These are phyloP conservation scores for Siniperca knerii DNA, from an alignment of 2,113 vertebrate genomes.

Conservation along the genomic window DNA sequence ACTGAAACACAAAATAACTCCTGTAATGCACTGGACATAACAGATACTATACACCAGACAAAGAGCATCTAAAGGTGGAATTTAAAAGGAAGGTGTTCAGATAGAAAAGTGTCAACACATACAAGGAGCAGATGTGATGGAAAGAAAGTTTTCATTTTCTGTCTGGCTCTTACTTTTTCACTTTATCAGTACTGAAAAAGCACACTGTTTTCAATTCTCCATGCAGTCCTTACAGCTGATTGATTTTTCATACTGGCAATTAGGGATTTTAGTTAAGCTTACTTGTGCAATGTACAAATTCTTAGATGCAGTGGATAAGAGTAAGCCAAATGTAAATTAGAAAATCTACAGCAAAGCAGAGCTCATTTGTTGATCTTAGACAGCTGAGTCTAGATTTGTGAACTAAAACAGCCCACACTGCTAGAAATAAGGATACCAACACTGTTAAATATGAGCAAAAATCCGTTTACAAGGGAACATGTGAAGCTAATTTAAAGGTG, in stretches of 20 bases:
- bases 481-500: background rate
- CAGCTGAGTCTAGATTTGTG: constrained; percentile 10
- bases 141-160: background rate
- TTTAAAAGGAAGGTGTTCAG: background rate
- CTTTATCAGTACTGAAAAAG: background rate
- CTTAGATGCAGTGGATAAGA: constrained; percentile 3
- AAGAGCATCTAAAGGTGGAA: background rate
- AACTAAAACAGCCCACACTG: constrained; percentile 1
- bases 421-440: background rate
- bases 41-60: background rate
- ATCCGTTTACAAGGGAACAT: background rate
- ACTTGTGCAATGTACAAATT: constrained; percentile 11
- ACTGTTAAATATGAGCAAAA: background rate
- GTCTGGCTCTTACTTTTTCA: background rate
- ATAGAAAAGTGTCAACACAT: background rate
- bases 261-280: constrained; percentile 28
- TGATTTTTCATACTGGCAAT: constrained; percentile 9
- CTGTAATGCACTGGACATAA: background rate
- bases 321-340: constrained; percentile 34
- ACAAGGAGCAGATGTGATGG: background rate
- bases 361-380: constrained; percentile 26
- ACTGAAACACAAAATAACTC: background rate
- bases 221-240: background rate
- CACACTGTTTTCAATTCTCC: constrained; percentile 12
- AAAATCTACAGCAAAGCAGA: constrained; percentile 31